Percentiles rank a stretch among this genome's conserved stretches.
phyloP scores from a whole-genome alignment of 2,113 vertebrate species.

The Axis porcinus region DNA sequence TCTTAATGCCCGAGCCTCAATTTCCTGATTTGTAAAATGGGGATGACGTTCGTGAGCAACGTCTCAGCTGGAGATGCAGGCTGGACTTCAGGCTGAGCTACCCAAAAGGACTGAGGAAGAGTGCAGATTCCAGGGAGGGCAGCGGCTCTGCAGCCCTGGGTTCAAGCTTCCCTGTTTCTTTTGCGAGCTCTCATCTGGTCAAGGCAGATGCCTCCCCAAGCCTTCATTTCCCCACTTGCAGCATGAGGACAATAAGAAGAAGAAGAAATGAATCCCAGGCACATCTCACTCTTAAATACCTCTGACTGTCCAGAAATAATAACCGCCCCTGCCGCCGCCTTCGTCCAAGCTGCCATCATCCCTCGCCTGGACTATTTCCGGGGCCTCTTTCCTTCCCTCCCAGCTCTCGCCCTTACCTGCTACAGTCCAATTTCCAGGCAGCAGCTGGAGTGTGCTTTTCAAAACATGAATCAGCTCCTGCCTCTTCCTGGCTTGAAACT shows the following conservation, averaged over 20 bases:
- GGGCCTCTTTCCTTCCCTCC: neutral
- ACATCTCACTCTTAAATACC: neutral
- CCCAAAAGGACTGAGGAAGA: neutral
- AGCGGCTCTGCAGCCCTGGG: neutral
- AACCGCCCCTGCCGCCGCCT: neutral
- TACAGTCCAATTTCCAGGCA: neutral
- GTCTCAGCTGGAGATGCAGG: neutral
- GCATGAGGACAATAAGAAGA: neutral
- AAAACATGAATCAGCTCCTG: neutral
- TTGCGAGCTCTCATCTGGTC: neutral
- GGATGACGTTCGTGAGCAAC: neutral
- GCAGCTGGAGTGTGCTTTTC: neutral
- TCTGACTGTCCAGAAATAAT: neutral
- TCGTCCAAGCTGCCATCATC: neutral
- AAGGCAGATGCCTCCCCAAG: neutral
- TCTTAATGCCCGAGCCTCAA: neutral
- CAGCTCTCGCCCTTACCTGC: neutral
- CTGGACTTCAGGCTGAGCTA: neutral
- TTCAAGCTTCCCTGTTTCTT: too few relatives aligned
- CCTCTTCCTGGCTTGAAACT: neutral
- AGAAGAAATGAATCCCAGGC: neutral
- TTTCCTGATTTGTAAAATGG: neutral
- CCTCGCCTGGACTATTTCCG: neutral
- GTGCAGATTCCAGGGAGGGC: neutral
- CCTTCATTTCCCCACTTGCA: neutral